Conservation (phyloP, 2,888 invertebrate genomes). For the Heliconius cydno region DNA sequence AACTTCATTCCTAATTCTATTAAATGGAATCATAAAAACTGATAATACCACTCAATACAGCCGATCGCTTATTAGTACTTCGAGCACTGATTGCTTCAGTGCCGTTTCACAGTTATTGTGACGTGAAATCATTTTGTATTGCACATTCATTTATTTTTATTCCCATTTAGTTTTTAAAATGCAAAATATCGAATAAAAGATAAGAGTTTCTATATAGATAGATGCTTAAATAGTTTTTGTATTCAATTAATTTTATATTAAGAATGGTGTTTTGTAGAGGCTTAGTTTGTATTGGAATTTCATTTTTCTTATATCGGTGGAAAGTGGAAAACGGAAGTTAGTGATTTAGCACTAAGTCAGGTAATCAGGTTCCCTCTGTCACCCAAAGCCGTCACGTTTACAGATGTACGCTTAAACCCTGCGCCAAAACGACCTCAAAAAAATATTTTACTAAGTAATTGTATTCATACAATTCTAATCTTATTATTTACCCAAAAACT, state of each 20-base stretch:
- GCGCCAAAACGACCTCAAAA: background rate
- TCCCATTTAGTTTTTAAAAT: conserved; percentile 5
- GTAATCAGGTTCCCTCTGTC: too few species aligned
- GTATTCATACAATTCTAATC: background rate
- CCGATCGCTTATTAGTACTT: conserved; percentile 25
- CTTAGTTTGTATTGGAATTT: too few species aligned
- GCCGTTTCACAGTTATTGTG: conserved; percentile 16
- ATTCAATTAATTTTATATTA: background rate
- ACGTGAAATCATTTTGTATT: conserved; percentile 19
- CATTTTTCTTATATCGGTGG: too few species aligned
- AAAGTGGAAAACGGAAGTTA: too few species aligned
- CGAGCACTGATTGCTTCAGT: conserved; percentile 15
- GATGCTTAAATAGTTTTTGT: too few species aligned
- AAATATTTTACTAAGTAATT: background rate
- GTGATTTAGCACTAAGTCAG: too few species aligned
- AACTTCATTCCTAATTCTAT: background rate
- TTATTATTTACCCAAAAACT: background rate
- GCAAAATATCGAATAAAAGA: background rate
- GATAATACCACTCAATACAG: background rate
- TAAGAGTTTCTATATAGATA: background rate
- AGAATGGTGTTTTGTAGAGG: background rate
- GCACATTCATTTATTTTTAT: conserved; percentile 25
- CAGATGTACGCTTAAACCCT: background rate
- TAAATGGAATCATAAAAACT: conserved; percentile 5
- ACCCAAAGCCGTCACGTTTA: background rate